These are phyloP conservation scores for Eidolon helvum DNA, from an alignment of 2,113 vertebrate species.

Conservation along the genomic window DNA sequence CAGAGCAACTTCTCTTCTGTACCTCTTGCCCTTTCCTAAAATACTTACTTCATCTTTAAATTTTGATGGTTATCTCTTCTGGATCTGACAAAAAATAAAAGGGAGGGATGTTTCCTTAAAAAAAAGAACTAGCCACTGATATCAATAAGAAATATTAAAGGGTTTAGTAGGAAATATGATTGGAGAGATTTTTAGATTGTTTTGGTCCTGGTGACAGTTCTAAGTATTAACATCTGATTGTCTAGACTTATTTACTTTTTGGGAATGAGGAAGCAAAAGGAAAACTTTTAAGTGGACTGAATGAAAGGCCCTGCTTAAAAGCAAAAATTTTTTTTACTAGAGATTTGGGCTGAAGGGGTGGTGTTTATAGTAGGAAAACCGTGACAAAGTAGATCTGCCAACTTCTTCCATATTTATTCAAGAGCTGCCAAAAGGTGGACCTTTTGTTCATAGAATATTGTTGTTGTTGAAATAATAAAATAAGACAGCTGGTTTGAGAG, in stretches of 20 bases:
- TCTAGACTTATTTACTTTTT: neutral
- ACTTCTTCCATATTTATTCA: neutral
- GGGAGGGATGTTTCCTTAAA: neutral
- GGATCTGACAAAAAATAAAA: neutral
- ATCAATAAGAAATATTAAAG: neutral
- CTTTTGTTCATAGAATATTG: neutral
- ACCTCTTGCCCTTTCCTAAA: neutral
- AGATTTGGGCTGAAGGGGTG: neutral
- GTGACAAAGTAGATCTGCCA: neutral
- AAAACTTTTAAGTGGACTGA: neutral
- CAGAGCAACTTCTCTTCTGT: neutral
- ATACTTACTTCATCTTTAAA: neutral
- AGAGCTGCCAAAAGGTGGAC: neutral
- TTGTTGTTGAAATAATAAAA: neutral
- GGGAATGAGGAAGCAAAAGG: neutral
- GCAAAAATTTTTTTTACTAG: neutral
- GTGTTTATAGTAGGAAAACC: neutral
- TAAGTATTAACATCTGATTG: neutral
- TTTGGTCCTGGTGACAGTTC: neutral
- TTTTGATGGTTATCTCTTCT: neutral
- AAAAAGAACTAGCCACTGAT: neutral
- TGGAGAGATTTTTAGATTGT: neutral
- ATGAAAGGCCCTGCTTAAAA: neutral
- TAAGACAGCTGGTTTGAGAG: neutral
- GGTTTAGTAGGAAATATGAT: neutral